These are phyloP conservation scores for human DNA, from an alignment of 2,113 vertebrate genomes.

Conservation along the genomic window GRCh38 chr21:36923501-36924000, in stretches of 20 bases:
- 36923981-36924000: constrained; percentile 55
- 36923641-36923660: neutral
- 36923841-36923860: constrained; percentile 52
- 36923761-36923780: neutral
- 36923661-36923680: neutral
- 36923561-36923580: rapidly evolving
- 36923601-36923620: neutral
- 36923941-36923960: constrained; percentile 63
- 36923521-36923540: neutral
- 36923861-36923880: neutral
- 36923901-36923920: constrained; percentile 53
- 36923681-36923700: neutral
- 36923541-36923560: rapidly evolving
- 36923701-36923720: neutral
- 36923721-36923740: neutral
- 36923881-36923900: constrained; percentile 51
- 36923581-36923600: rapidly evolving
- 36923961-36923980: constrained; percentile 81
- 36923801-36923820: neutral
- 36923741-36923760: neutral
- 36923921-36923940: constrained; percentile 41
- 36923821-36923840: constrained; percentile 46
- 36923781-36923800: neutral
- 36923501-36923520: neutral
- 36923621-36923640: neutral